Conservation (phyloP, 2,113 vertebrate species). For the Alosa alosa region DNA sequence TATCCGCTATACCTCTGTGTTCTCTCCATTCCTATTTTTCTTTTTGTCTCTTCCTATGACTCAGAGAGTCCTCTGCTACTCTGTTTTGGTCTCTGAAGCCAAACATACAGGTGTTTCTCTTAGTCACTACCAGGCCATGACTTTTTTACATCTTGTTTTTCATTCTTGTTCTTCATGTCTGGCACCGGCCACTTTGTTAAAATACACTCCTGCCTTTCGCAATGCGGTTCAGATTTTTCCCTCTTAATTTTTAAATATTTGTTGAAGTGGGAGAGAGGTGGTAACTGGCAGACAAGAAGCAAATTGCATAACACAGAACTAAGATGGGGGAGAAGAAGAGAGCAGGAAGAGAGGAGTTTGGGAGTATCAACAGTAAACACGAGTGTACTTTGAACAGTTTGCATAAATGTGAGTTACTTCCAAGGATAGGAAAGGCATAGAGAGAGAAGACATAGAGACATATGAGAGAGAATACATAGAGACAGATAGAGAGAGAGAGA, state of each 20-base stretch:
- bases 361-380: not conserved
- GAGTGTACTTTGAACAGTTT: not conserved
- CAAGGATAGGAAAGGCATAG: no score
- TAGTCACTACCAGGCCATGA: constrained; percentile 21
- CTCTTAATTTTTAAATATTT: constrained; percentile 33
- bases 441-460: no score
- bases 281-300: not conserved
- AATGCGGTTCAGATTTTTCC: constrained; percentile 32
- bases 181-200: constrained; percentile 20
- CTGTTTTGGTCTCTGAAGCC: constrained; percentile 8
- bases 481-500: not conserved
- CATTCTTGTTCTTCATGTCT: constrained; percentile 24
- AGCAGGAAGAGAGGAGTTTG: not conserved
- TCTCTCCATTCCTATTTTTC: not conserved
- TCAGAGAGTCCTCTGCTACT: not conserved
- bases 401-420: not conserved
- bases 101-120: constrained; percentile 40
- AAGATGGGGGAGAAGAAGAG: not conserved
- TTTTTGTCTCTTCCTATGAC: constrained; percentile 4
- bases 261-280: not conserved
- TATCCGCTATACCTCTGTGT: not conserved
- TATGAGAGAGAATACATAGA: no score
- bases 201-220: constrained; percentile 23
- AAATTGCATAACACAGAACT: not conserved
- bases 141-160: constrained; percentile 49